These are phyloP conservation scores for Bemisia tabaci DNA, from an alignment of 1,140 invertebrate species.

Conservation along the genomic window DNA sequence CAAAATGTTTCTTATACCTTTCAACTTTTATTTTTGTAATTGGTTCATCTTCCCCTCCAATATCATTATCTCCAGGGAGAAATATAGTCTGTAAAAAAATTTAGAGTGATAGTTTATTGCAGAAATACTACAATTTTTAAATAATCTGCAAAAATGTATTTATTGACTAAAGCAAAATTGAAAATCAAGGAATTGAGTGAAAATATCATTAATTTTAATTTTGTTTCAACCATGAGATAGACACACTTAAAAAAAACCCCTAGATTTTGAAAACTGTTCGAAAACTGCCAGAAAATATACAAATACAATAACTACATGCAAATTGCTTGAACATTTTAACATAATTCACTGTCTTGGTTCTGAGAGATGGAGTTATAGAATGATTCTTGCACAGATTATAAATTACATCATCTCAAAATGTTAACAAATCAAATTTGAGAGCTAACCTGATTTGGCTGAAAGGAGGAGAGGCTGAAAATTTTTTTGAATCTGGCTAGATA, in stretches of 20 bases:
- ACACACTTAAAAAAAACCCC: too few species aligned
- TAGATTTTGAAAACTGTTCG: too few species aligned
- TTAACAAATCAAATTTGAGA: too few species aligned
- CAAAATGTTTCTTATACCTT: conserved; percentile 64
- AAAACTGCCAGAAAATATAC: too few species aligned
- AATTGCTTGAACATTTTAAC: too few species aligned
- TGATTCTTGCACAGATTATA: too few species aligned
- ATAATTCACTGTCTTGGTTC: too few species aligned
- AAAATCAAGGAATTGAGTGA: conserved; percentile 4
- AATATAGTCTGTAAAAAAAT: conserved; percentile 56
- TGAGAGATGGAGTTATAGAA: too few species aligned
- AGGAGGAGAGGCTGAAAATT: conserved; percentile 53
- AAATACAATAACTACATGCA: too few species aligned
- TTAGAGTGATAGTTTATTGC: too few species aligned
- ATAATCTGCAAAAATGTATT: conserved; percentile 1
- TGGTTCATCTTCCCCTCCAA: conserved; percentile 73
- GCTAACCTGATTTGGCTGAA: conserved; percentile 33
- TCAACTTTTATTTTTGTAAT: conserved; percentile 54
- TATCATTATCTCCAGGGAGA: conserved; percentile 88
- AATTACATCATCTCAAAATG: too few species aligned
- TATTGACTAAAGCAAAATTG: conserved; percentile 1
- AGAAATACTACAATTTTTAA: too few species aligned
- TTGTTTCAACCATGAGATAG: conserved; percentile 8
- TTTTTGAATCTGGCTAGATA: conserved; percentile 53
- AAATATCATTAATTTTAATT: not conserved